These are phyloP conservation scores for Dexiosoma caninum DNA, from an alignment of 2,888 invertebrate genomes.

Conservation along the genomic window DNA sequence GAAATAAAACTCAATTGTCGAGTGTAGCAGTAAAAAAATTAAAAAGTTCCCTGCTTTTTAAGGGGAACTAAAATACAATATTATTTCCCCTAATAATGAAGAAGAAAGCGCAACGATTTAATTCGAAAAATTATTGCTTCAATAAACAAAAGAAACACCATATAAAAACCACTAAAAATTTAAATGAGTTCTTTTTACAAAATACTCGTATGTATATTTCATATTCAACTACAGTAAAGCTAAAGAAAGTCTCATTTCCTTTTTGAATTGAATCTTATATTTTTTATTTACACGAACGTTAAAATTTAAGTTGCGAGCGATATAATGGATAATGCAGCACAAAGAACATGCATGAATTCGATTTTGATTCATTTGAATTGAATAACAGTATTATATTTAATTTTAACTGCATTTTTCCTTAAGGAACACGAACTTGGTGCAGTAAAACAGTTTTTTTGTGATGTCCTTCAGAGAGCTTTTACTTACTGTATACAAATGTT, in stretches of 20 bases:
- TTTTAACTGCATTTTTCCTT: too few relatives aligned
- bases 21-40: constrained; percentile 28
- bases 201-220: not conserved
- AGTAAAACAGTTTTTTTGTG: too few relatives aligned
- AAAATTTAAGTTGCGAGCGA: not conserved
- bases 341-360: not conserved
- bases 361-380: not conserved
- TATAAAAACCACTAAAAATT: not conserved
- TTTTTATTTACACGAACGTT: not conserved
- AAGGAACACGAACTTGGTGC: too few relatives aligned
- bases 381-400: not conserved
- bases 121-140: not conserved
- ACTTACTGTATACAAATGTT: too few relatives aligned
- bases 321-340: not conserved
- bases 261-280: not conserved
- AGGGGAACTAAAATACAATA: constrained; percentile 38
- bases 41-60: constrained; percentile 29
- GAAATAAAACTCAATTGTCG: constrained; percentile 35
- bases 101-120: not conserved
- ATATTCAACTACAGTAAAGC: not conserved
- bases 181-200: not conserved
- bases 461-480: too few relatives aligned
- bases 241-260: not conserved
- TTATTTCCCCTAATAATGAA: constrained; percentile 34
- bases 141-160: not conserved